Base-by-base conservation (phyloP, 2,113 vertebrate species). In the Oriolus oriolus region DNA sequence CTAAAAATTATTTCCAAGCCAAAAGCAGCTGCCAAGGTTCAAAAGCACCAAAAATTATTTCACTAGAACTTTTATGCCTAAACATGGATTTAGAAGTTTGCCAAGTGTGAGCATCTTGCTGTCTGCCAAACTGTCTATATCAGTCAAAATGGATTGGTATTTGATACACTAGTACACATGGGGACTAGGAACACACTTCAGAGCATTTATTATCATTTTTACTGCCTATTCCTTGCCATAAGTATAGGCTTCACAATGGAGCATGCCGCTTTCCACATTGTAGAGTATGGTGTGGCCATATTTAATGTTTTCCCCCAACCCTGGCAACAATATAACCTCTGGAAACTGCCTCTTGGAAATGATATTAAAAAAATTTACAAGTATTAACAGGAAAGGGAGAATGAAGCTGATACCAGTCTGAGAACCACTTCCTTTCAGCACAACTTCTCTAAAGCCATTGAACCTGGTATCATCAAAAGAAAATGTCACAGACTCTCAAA, bases 401-500 rank as follows among this genome's bases (percentile, higher is more conserved):
- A 60, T 41, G 23, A 59, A 81, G 17, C 35, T 27, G 13, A 96
- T 93, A 89, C 73, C 81, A 75, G 69, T 52, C 65, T 74, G 71
- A 13, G 27, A 64, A 76, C 80, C 16, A 53, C 91, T 93, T 87
- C 27, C 41, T 93, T 89, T 57, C 30, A 86, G 59, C 66, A 90
- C 49, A 91, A 63, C 52, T 84, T 81, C 56, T 87, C 50, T 79
- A 63, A 91, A 91, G 35, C 50, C 84, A 84, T 41, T 93, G 89
- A 93, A 90, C 39, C 21, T 5, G 8, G 56, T 81, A 65, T 92
- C 93, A 93, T 90, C 81, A 84, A 96, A 91, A 77, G 88, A 96
- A 96, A 97, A 97, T 95, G 94, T 84, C 95, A 96, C 80, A 84
- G 90, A 87, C 77, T 89, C 61, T 94, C 75, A 95, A 89, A 91